Base-by-base conservation (phyloP, 2,797 vertebrate genomes). In the Epinephelus malabaricus region DNA sequence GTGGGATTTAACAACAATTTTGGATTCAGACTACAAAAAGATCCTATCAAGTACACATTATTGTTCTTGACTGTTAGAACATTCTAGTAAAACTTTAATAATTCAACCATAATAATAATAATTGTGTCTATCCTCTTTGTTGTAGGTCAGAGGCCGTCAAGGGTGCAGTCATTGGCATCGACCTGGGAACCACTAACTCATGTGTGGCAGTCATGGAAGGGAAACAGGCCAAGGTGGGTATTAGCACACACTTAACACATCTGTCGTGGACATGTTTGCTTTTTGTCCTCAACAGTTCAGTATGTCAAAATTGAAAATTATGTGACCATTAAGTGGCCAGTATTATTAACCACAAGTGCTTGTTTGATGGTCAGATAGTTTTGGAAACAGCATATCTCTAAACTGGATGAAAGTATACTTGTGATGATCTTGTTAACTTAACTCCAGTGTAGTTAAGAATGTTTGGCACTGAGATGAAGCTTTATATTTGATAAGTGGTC, bases 141-240 rank as follows among this genome's bases (percentile, higher is more conserved):
- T 94, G 27, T 89, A 99, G 98, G 76, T 99, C 98, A 4, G 98
- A 99, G 90, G 97, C 98, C 21, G 96, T 99, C 83, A 97, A 97
- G 86, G 98, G 98, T 2, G 94, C 97, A 0, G 98, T 99, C 75
- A 97, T 99, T 73, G 98, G 98, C 58, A 99, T 99, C 70, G 98
- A 99, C 91, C 91, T 99, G 93, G 98, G 98, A 19, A 99, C 98
- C 40, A 99, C 98, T 30, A 99, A 99, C 91, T 99, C 98, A 1
- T 99, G 98, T 40, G 98, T 99, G 50, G 98, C 98, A 0, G 97
- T 99, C 53, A 99, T 99, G 98, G 98, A 99, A 67, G 98, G 98
- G 9, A 99, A 99, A 85, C 98, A 99, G 88, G 97, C 98, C 0
- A 99, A 98, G 94, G 98, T 99, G 84, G 87, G 83, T 92, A 66